phyloP scores from a whole-genome alignment of 2,113 vertebrate species.

The Tilapia sparmanii region DNA sequence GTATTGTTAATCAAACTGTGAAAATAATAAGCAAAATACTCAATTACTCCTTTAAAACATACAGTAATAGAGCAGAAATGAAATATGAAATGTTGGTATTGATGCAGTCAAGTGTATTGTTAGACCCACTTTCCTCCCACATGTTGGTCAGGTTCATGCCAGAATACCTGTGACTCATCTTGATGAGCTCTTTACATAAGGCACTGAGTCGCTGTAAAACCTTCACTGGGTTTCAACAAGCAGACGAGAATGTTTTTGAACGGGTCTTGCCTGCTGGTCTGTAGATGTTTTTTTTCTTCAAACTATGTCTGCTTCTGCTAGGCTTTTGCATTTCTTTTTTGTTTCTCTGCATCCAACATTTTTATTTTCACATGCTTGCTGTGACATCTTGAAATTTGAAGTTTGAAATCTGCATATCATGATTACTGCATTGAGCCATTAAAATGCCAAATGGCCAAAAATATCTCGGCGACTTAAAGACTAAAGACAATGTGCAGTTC shows the following conservation, averaged over 20 bases:
- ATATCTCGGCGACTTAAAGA: not conserved
- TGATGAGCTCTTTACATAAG: constrained; percentile 41
- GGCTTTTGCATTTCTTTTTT: not conserved
- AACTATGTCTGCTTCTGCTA: not conserved
- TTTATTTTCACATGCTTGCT: fast-evolving
- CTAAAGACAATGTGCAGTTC: not conserved
- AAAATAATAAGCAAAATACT: not conserved
- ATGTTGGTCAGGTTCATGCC: constrained; percentile 19
- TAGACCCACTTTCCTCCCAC: constrained; percentile 42
- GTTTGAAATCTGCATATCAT: not conserved
- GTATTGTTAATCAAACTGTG: not conserved
- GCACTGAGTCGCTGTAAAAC: not conserved
- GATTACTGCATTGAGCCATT: not conserved
- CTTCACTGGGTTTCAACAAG: not conserved
- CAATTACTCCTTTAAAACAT: not conserved
- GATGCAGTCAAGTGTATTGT: constrained; percentile 5
- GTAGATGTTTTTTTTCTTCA: not conserved
- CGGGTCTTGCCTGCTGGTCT: not conserved
- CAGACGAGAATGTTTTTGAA: not conserved
- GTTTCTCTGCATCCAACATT: fast-evolving
- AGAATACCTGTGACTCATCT: constrained; percentile 49
- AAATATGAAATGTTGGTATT: not conserved
- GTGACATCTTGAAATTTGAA: not conserved
- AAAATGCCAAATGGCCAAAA: not conserved
- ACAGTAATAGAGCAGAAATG: not conserved